Conservation (phyloP, 2,113 vertebrate genomes). For the Ovis aries region ARS-UI_Ramb_v3.0 NC_056056.1:136245001-136245500, state of each 20-base stretch:
- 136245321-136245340: not conserved
- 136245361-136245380: not conserved
- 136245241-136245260: not conserved
- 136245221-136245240: not conserved
- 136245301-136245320: fast-evolving
- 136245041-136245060: not conserved
- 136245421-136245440: not conserved
- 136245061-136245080: not conserved
- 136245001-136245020: not conserved
- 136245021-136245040: not conserved
- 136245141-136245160: not conserved
- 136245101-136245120: not conserved
- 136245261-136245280: not conserved
- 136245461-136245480: not conserved
- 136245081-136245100: not conserved
- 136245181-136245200: conserved; percentile 36
- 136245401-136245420: not conserved
- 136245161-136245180: not conserved
- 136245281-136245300: not conserved
- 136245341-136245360: not conserved
- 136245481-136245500: not conserved
- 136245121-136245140: not conserved
- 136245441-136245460: not conserved
- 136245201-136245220: not conserved
- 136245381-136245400: not conserved